Base-by-base conservation (phyloP, 2,888 invertebrate species). In the Coecobrya sp. region DNA sequence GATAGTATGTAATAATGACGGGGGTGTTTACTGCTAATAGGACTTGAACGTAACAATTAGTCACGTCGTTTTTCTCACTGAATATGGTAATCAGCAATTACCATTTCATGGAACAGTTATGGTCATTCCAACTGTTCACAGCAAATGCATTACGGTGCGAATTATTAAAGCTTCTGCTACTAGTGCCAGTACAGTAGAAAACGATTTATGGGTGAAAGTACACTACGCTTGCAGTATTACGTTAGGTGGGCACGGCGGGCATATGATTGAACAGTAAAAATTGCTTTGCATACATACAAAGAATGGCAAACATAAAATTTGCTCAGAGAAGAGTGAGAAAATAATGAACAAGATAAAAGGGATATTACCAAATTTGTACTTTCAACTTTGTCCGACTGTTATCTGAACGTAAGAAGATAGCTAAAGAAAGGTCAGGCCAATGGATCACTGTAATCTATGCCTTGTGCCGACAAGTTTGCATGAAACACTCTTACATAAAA, bases 41-140 rank as follows among this genome's bases (percentile, higher is more conserved):
- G 70, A 42, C 70, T 73, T 73, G 36, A 36, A 19, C n/a, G 36
- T 73, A 42, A 42, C 70, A 73, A 73, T 73, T 73, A 73, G 22
- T 36, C 70, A 73, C 70, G 70, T 42, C 42, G 70, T 76, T 76
- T 76, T 13, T 49, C 49, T 22, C 76, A 76, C 76, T 76, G 76
- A 13, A 76, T 76, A 76, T 76, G 76, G 76, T 49, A 76, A 76
- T 76, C 76, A 49, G 49, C 25, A 76, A 76, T 76, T 25, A 76
- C 8, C 73, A 42, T 73, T 73, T 36, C 22, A 49, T 2, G 0
- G 11, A 76, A 49, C 49, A 76, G 49, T 49, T 49, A 49, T 11
- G 30, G 19, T 73, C 16, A 68, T 4, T 16, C 25, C 30, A 16
- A 68, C 68, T 30, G 36, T 30, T 25, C 25, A 25, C 65, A 27